Conservation (phyloP, 2,888 invertebrate species). For the Tubulanus polymorphus region DNA sequence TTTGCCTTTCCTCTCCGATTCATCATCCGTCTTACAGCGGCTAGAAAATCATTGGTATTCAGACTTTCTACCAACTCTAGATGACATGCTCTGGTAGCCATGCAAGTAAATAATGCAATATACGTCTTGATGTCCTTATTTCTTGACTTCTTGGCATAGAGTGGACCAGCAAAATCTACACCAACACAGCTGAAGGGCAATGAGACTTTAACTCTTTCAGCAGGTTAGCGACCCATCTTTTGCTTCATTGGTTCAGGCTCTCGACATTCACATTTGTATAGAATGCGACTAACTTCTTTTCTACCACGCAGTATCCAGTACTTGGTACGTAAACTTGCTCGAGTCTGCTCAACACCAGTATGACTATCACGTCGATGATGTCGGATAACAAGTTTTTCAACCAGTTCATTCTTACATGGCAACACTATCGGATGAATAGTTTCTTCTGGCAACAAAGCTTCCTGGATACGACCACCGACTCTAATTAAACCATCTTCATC, state of each 20-base stretch:
- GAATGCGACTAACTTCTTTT: neutral
- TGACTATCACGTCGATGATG: too few species aligned
- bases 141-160: neutral
- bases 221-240: neutral
- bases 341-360: neutral
- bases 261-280: neutral
- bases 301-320: neutral
- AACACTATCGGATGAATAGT: neutral
- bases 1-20: neutral
- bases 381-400: neutral
- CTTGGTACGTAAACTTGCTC: neutral
- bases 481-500: neutral
- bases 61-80: constrained; percentile 6
- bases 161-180: constrained; percentile 5
- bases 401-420: neutral
- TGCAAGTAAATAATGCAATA: constrained; percentile 4
- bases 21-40: constrained; percentile 3
- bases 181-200: neutral
- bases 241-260: neutral
- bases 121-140: neutral
- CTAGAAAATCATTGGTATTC: constrained; percentile 3
- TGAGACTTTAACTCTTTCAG: neutral
- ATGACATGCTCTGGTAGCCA: constrained; percentile 7
- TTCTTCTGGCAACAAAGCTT: neutral
- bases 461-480: neutral